Percentiles rank a stretch among this genome's conserved stretches.
phyloP scores from a whole-genome alignment of 2,113 vertebrate species.

The Rissa tridactyla region DNA sequence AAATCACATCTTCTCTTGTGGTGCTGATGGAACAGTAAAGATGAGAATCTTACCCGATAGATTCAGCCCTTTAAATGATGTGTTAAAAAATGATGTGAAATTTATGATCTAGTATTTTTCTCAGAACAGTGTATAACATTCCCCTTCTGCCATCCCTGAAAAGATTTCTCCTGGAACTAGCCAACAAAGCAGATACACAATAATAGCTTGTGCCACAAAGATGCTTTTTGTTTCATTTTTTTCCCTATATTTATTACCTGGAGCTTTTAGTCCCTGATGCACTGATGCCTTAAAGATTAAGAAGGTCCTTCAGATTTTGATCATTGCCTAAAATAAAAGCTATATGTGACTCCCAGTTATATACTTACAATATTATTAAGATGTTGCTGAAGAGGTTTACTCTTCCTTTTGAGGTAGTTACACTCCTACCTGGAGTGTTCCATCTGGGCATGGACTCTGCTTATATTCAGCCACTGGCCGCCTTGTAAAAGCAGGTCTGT shows the following conservation, averaged over 20 bases:
- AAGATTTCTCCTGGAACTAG: slow-evolving; percentile 44
- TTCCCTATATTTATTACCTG: slow-evolving; percentile 53
- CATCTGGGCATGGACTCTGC: background rate
- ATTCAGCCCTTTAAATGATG: slow-evolving; percentile 79
- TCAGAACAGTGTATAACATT: slow-evolving; percentile 12
- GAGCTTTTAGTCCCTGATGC: slow-evolving; percentile 68
- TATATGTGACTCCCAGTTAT: slow-evolving; percentile 20
- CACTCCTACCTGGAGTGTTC: background rate
- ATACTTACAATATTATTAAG: slow-evolving; percentile 23
- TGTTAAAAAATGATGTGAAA: slow-evolving; percentile 86
- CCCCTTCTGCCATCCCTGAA: background rate
- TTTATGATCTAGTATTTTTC: slow-evolving; percentile 81
- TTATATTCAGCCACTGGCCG: background rate
- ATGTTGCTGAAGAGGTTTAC: slow-evolving; percentile 29
- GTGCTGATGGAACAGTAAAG: slow-evolving; percentile 98
- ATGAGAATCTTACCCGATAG: slow-evolving; percentile 92
- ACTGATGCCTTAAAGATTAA: slow-evolving; percentile 83
- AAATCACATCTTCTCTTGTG: slow-evolving; percentile 96
- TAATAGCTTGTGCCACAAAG: slow-evolving; percentile 55
- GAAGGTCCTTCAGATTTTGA: slow-evolving; percentile 68
- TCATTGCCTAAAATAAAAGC: slow-evolving; percentile 64
- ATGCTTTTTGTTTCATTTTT: background rate
- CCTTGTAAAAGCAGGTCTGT: background rate
- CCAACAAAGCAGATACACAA: slow-evolving; percentile 52
- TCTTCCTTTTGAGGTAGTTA: background rate